A percentile compares a stretch with the other conserved stretches of the same genome.
Conservation (phyloP, 2,797 vertebrate species). For the Rhinophrynus dorsalis region DNA sequence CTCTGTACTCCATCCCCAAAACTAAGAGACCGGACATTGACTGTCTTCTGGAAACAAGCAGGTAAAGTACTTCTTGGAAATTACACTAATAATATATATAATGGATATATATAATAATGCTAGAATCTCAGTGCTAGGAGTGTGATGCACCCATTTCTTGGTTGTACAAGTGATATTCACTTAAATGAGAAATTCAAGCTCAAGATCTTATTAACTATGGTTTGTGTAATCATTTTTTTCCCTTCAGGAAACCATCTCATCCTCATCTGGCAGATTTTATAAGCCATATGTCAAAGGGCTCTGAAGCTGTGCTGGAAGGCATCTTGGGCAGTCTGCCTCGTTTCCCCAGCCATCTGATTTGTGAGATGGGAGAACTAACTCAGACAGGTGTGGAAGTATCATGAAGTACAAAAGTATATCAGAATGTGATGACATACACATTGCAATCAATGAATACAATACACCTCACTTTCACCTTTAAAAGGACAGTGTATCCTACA, state of each 20-base stretch:
- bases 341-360: constrained; percentile 84
- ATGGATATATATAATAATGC: too few species aligned
- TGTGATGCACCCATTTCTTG: too few species aligned
- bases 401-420: accelerated
- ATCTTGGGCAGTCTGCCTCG: constrained; percentile 81
- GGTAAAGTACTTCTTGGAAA: constrained; percentile 63
- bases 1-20: constrained; percentile 91
- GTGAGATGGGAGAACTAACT: constrained; percentile 94
- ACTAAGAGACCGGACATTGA: constrained; percentile 89
- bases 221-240: constrained; percentile 1
- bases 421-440: too few species aligned
- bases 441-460: too few species aligned
- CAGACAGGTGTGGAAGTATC: constrained; percentile 82
- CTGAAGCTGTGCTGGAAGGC: constrained; percentile 80
- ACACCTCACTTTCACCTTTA: too few species aligned
- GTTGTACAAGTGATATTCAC: too few species aligned
- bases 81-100: neutral
- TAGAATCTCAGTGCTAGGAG: too few species aligned
- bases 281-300: constrained; percentile 82
- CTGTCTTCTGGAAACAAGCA: constrained; percentile 81
- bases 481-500: too few species aligned
- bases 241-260: constrained; percentile 83
- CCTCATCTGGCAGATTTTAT: constrained; percentile 84
- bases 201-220: too few species aligned
- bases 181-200: too few species aligned